Conservation (phyloP, 2,888 invertebrate genomes). For the Hypsopygia costalis region DNA sequence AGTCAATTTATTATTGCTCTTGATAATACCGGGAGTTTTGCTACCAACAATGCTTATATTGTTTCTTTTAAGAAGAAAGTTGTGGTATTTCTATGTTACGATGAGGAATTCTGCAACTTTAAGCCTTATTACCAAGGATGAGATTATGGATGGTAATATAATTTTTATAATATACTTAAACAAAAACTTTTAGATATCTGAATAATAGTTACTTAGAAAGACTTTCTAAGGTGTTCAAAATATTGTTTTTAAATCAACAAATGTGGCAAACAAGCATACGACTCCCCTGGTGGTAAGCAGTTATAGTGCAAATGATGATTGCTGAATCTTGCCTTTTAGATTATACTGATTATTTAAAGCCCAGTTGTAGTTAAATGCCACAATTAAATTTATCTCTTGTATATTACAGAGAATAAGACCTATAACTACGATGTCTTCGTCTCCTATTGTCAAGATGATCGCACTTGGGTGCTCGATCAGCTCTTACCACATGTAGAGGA, state of each 20-base stretch:
- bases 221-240: too few relatives aligned
- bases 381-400: too few relatives aligned
- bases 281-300: too few relatives aligned
- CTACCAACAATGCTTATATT: conserved; percentile 30
- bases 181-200: too few relatives aligned
- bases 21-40: conserved; percentile 34
- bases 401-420: conserved; percentile 44
- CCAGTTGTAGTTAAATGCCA: too few relatives aligned
- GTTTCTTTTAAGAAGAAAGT: conserved; percentile 67
- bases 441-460: conserved; percentile 84
- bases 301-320: too few relatives aligned
- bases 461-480: conserved; percentile 82
- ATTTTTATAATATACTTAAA: background rate
- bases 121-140: conserved; percentile 73
- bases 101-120: conserved; percentile 80
- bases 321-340: too few relatives aligned
- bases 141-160: conserved; percentile 44
- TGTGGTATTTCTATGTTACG: conserved; percentile 80
- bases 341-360: too few relatives aligned
- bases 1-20: conserved; percentile 30
- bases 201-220: too few relatives aligned
- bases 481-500: conserved; percentile 83
- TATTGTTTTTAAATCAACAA: too few relatives aligned
- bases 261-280: too few relatives aligned
- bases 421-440: conserved; percentile 84